A percentile compares a stretch with the other conserved stretches of the same genome.
Conservation (phyloP, 1,140 invertebrate species). For the Tetragonula clypearis region DNA sequence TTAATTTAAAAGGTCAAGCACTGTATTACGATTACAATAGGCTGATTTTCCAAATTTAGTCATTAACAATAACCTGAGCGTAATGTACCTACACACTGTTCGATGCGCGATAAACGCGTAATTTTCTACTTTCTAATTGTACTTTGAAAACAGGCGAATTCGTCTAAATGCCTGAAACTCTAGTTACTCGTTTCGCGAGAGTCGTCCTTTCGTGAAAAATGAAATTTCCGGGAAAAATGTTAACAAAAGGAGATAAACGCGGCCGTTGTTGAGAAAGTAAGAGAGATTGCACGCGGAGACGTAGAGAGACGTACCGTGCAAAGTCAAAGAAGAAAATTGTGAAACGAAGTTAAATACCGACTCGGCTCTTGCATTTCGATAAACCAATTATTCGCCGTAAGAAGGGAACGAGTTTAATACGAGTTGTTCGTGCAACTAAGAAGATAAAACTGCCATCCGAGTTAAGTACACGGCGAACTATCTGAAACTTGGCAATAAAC, state of each 20-base stretch:
- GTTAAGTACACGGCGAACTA: neutral
- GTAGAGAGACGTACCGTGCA: neutral
- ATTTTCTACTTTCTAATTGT: no score
- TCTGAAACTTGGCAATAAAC: constrained; percentile 2
- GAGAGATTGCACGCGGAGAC: neutral
- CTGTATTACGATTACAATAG: no score
- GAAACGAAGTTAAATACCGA: neutral
- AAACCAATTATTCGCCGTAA: constrained; percentile 15
- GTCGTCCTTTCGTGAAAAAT: no score
- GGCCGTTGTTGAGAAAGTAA: neutral
- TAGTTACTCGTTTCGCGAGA: no score
- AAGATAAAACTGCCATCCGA: constrained; percentile 9
- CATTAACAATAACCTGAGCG: no score
- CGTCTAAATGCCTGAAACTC: no score
- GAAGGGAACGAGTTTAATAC: constrained; percentile 17
- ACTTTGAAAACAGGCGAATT: no score
- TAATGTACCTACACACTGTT: no score
- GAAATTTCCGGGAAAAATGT: neutral
- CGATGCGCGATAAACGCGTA: no score
- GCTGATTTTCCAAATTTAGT: no score
- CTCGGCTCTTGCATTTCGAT: neutral
- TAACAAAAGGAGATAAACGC: neutral
- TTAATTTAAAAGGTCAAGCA: no score
- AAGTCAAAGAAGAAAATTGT: neutral
- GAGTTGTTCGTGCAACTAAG: constrained; percentile 27